These are phyloP conservation scores for Drosophila grimshawi DNA, from an alignment of 1,140 invertebrate genomes.

Conservation along the genomic window DNA sequence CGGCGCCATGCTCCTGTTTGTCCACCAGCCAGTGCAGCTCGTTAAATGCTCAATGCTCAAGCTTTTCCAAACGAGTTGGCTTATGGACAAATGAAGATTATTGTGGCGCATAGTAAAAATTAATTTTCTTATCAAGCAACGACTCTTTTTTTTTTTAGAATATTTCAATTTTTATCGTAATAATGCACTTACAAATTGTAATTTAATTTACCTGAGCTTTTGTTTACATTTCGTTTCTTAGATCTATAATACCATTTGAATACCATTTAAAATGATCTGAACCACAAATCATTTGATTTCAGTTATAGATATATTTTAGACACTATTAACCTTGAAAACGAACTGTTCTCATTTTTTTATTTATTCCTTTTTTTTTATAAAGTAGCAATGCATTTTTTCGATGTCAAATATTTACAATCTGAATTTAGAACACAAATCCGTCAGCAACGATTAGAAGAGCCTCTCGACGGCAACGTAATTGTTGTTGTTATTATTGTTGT, in stretches of 20 bases:
- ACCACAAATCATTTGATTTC: no score
- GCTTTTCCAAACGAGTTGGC: slow-evolving; percentile 17
- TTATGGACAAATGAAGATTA: slow-evolving; percentile 14
- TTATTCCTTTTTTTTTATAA: background rate
- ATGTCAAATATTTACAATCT: background rate
- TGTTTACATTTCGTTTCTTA: no score
- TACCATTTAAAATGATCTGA: no score
- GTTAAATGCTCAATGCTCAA: slow-evolving; percentile 41
- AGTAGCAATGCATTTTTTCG: background rate
- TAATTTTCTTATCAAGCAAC: slow-evolving; percentile 20
- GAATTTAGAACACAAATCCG: slow-evolving; percentile 1
- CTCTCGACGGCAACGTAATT: background rate
- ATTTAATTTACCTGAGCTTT: background rate
- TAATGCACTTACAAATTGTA: background rate
- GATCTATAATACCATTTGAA: no score
- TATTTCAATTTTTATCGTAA: background rate
- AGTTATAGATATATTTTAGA: no score
- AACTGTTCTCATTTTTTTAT: no score
- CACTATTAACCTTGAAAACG: no score
- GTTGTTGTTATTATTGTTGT: slow-evolving; percentile 13
- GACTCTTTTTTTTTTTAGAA: background rate
- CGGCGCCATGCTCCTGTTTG: background rate
- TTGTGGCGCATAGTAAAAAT: slow-evolving; percentile 23
- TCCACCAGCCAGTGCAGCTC: slow-evolving; percentile 12
- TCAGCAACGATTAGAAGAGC: slow-evolving; percentile 4